Evolutionary conservation across 2,888 invertebrate species (phyloP).

Genomic region (Lycocerus yunnanus): DNA sequence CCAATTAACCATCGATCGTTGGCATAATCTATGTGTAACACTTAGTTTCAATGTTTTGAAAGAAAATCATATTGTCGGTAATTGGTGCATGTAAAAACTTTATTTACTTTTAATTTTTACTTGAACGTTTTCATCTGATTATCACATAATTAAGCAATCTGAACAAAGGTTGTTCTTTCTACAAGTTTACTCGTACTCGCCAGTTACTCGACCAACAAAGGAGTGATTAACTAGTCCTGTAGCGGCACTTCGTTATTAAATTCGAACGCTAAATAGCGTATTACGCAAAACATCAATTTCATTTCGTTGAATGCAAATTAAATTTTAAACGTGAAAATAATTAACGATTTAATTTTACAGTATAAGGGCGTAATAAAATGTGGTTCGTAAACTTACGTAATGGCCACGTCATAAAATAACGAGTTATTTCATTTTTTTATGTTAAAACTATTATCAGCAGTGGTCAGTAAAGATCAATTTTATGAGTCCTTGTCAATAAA

Average conservation of each 20-base stretch:
- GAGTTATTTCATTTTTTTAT: not conserved
- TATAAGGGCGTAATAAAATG: not conserved
- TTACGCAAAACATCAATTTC: not conserved
- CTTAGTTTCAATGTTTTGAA: too few species aligned
- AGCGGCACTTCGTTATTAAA: not conserved
- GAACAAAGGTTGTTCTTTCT: too few species aligned
- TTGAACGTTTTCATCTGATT: too few species aligned
- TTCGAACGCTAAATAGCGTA: not conserved
- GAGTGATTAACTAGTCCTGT: too few species aligned
- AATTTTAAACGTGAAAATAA: not conserved
- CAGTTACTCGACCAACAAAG: too few species aligned
- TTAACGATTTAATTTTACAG: not conserved
- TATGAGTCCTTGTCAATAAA: not conserved
- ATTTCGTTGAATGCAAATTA: not conserved
- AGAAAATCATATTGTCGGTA: too few species aligned
- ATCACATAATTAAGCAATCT: too few species aligned
- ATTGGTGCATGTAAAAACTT: too few species aligned
- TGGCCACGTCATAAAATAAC: not conserved
- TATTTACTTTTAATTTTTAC: too few species aligned
- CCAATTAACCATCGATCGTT: too few species aligned
- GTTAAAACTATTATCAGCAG: not conserved
- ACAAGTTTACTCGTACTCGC: too few species aligned
- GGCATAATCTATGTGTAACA: too few species aligned
- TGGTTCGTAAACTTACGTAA: not conserved
- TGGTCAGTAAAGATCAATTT: not conserved